These are phyloP conservation scores for Eilema caniola DNA, from an alignment of 2,888 invertebrate species.

Conservation along the genomic window DNA sequence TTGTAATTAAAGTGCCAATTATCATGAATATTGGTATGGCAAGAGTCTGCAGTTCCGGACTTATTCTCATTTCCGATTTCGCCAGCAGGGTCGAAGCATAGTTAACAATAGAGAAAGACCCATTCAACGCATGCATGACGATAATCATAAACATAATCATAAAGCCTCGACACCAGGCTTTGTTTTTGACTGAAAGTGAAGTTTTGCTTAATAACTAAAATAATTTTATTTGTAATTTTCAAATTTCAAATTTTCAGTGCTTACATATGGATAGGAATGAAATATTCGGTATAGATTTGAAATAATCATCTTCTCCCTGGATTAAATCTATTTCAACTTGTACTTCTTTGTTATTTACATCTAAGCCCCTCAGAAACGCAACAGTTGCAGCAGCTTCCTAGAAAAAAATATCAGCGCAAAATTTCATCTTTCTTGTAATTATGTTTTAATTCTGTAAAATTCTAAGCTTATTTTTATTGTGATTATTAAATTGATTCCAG, in stretches of 20 bases:
- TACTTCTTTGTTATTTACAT: conserved; percentile 58
- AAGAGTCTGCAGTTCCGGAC: conserved; percentile 57
- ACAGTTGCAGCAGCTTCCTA: conserved; percentile 66
- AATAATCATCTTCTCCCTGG: conserved; percentile 61
- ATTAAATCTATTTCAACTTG: conserved; percentile 61
- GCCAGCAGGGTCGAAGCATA: conserved; percentile 60
- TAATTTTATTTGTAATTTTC: background rate
- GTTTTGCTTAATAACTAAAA: background rate
- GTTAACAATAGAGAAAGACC: conserved; percentile 55
- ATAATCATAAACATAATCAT: conserved; percentile 49
- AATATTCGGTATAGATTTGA: conserved; percentile 63
- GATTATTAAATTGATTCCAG: background rate
- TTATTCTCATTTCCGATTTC: conserved; percentile 53
- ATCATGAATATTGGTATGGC: conserved; percentile 61
- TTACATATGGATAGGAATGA: conserved; percentile 66
- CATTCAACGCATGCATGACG: conserved; percentile 53
- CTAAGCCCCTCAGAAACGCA: conserved; percentile 65
- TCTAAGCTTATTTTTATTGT: background rate
- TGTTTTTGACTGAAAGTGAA: conserved; percentile 58
- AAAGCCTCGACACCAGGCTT: conserved; percentile 61
- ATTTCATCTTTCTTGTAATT: background rate
- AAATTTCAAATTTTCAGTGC: conserved; percentile 30
- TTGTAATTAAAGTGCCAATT: conserved; percentile 54
- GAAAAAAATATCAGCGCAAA: conserved; percentile 22
- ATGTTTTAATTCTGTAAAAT: background rate